Percentiles rank a stretch among this genome's conserved stretches.
phyloP scores from a whole-genome alignment of 2,113 vertebrate genomes.

The Ciconia maguari region DNA sequence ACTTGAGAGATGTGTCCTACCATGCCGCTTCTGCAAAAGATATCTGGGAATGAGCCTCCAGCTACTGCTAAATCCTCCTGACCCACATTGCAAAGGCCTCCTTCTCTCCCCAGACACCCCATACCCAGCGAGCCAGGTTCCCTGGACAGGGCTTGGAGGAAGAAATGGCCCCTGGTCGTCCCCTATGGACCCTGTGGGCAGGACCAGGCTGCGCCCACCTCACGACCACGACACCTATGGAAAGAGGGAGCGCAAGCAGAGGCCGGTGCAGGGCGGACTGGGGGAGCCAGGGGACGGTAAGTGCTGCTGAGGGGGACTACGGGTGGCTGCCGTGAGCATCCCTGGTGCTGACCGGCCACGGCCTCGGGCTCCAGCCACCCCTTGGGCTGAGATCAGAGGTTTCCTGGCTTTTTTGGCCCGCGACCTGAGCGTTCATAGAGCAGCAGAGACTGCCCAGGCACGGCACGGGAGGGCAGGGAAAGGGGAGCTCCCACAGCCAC shows the following conservation, averaged over 20 bases:
- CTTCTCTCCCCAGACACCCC: background rate
- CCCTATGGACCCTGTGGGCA: no score
- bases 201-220: background rate
- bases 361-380: background rate
- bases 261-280: background rate
- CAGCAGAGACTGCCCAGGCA: background rate
- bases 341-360: fast-evolving
- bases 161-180: background rate
- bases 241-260: background rate
- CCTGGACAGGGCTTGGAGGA: background rate
- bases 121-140: background rate
- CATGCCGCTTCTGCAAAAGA: background rate
- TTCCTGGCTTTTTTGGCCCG: background rate
- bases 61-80: background rate
- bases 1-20: background rate
- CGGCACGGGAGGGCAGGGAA: background rate
- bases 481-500: background rate
- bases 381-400: background rate
- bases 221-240: background rate
- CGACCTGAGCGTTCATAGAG: fast-evolving
- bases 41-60: background rate
- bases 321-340: background rate
- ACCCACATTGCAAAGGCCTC: background rate
- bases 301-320: background rate
- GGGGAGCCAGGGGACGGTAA: background rate